Conservation (phyloP, 92 coral and sea anemone genomes). For the Epizoanthus fatuus region DNA sequence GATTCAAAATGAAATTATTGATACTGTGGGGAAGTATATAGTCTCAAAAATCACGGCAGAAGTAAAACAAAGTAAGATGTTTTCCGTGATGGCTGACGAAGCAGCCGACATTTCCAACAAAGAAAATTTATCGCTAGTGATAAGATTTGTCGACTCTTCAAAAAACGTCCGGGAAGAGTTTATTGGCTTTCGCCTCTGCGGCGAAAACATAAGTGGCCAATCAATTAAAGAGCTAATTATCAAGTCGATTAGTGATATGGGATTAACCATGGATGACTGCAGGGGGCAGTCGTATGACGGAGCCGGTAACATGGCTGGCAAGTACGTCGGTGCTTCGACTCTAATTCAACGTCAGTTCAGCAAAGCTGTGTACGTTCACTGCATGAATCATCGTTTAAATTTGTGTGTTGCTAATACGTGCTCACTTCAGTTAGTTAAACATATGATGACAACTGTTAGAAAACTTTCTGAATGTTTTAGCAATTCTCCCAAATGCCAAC, state of each 20-base stretch:
- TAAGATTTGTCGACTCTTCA: slow-evolving; percentile 64
- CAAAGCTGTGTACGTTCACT: slow-evolving; percentile 35
- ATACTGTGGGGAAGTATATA: too few relatives aligned
- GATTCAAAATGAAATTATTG: too few relatives aligned
- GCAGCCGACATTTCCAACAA: slow-evolving; percentile 23
- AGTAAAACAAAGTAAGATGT: slow-evolving; percentile 18
- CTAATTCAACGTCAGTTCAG: slow-evolving; percentile 48
- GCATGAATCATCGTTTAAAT: slow-evolving; percentile 30
- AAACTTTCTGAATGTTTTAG: slow-evolving; percentile 1
- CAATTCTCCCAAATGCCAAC: not conserved
- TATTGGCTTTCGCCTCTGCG: not conserved
- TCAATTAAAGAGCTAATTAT: slow-evolving; percentile 29
- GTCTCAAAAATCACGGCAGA: too few relatives aligned
- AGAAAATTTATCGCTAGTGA: slow-evolving; percentile 68
- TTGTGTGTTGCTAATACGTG: slow-evolving; percentile 72
- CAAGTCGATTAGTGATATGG: slow-evolving; percentile 38
- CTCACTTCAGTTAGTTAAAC: slow-evolving; percentile 44
- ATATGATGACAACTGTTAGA: slow-evolving; percentile 34
- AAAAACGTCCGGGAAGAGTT: not conserved
- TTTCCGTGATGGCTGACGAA: not conserved
- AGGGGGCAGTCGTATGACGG: slow-evolving; percentile 43
- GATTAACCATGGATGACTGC: slow-evolving; percentile 36
- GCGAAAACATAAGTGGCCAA: slow-evolving; percentile 6
- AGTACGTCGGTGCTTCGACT: slow-evolving; percentile 30
- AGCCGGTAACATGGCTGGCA: slow-evolving; percentile 48